Evolutionary conservation across 2,113 vertebrate species (phyloP).

Genomic region (Arvicanthis niloticus): DNA sequence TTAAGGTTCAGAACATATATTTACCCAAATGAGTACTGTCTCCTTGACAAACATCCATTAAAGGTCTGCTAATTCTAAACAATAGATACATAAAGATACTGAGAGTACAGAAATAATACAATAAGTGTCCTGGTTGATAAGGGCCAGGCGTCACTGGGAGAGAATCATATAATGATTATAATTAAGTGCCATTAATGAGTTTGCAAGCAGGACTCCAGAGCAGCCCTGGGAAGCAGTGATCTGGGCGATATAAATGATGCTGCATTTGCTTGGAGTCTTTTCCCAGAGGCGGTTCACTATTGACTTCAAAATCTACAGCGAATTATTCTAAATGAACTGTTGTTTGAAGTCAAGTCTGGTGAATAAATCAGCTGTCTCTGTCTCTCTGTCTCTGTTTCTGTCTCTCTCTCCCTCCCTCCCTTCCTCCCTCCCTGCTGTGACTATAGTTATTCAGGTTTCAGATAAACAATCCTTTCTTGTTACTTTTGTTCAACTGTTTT

Average conservation of each 20-base stretch:
- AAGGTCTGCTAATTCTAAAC: slow-evolving; percentile 27
- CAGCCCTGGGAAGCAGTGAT: background rate
- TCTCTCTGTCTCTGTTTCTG: background rate
- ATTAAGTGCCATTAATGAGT: background rate
- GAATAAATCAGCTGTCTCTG: slow-evolving; percentile 40
- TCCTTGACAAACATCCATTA: slow-evolving; percentile 54
- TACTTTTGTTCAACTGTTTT: slow-evolving; percentile 26
- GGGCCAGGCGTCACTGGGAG: background rate
- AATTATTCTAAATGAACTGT: slow-evolving; percentile 27
- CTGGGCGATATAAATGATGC: background rate
- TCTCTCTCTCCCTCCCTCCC: background rate
- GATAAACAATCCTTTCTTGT: slow-evolving; percentile 29
- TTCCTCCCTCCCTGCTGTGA: background rate
- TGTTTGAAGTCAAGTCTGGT: slow-evolving; percentile 36
- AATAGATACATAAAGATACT: background rate
- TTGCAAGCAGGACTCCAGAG: background rate
- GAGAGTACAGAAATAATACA: background rate
- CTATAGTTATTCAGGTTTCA: background rate
- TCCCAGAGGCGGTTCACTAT: background rate
- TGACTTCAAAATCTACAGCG: slow-evolving; percentile 40
- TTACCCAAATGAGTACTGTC: slow-evolving; percentile 58
- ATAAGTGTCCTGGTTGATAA: background rate
- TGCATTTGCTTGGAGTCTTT: slow-evolving; percentile 29
- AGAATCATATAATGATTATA: slow-evolving; percentile 37
- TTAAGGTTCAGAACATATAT: slow-evolving; percentile 39